Conservation (phyloP, 1,140 invertebrate species). For the Aphaenogaster ashmeadi region DNA sequence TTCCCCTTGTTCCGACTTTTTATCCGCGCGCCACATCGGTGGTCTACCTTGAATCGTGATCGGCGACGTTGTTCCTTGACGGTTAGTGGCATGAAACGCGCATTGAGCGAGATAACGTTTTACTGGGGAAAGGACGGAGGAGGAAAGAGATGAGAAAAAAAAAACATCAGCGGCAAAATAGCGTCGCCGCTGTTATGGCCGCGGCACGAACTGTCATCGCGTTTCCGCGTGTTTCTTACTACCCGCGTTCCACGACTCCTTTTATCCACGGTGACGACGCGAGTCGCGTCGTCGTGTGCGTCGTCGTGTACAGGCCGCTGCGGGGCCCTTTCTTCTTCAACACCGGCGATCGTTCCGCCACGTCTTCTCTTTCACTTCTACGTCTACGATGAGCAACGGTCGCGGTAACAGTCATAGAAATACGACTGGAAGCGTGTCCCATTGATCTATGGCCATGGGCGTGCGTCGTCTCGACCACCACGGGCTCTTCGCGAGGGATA, state of each 20-base stretch:
- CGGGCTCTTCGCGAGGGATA: conserved; percentile 34
- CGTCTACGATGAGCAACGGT: conserved; percentile 72
- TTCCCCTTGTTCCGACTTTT: conserved; percentile 78
- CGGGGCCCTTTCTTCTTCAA: conserved; percentile 59
- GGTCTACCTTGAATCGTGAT: conserved; percentile 82
- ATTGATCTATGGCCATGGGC: conserved; percentile 75
- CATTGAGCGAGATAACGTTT: conserved; percentile 63
- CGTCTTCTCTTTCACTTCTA: conserved; percentile 59
- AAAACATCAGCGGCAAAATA: conserved; percentile 82
- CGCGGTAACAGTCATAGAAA: conserved; percentile 67
- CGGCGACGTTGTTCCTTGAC: conserved; percentile 78
- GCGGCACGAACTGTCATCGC: conserved; percentile 85
- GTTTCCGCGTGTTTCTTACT: conserved; percentile 87
- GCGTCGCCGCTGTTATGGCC: conserved; percentile 84
- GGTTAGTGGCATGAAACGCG: conserved; percentile 73
- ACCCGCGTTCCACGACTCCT: conserved; percentile 82
- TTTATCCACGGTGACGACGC: conserved; percentile 80
- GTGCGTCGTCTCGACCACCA: conserved; percentile 68
- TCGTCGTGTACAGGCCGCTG: conserved; percentile 54
- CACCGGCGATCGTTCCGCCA: conserved; percentile 43
- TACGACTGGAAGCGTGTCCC: conserved; percentile 73
- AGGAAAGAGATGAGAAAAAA: conserved; percentile 28
- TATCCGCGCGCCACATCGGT: conserved; percentile 74
- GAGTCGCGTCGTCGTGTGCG: conserved; percentile 71
- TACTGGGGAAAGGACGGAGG: conserved; percentile 15